Evolutionary conservation across 2,797 vertebrate species (phyloP), one percentile per base, ranked within the genome.

Genomic region (Choloepus didactylus): DNA sequence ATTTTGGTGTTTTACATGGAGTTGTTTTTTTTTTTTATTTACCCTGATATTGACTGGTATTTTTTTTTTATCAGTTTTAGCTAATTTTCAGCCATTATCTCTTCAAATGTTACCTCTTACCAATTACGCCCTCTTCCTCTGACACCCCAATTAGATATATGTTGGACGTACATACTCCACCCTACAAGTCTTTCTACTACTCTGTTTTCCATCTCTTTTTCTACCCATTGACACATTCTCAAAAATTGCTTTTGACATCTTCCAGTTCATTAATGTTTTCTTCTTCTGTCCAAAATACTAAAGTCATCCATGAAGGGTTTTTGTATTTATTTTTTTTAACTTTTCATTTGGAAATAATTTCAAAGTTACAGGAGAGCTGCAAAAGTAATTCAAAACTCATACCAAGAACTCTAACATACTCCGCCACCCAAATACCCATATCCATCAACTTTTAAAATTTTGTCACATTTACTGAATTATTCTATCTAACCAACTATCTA

Each of bases 161-260:
- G 2, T 60, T 56, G 82, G 60, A 66, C n/a, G 31, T 72, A 31
- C 5, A 69, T 87, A 49, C n/a, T 35, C 25, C 9, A 76, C 62
- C 10, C 18, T 44, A 31, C 35, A 70, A 54, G 29, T 49, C 41
- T 91, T 35, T 82, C 31, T 19, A 69, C 44, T 38, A 49, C 41
- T 51, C 35, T 41, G 59, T n/a, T 72, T 59, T 23, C 14, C 9
- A 73, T 44, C 46, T 86, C 35, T 85, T 72, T 93, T 89, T 46
- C 64, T 79, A 80, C 19, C 6, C 1, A 31, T 35, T 79, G 27
- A 1, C 80, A 31, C 31, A 51, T 76, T 92, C 54, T 62, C 23
- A 44, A 93, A 89, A 92, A 60, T 73, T 12, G 60, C 9, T 80
- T 77, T 95, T 54, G 25, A 31, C 8, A 69, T 44, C n/a, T 87